Evolutionary conservation across 2,797 vertebrate genomes (phyloP), one percentile per base, ranked within the genome.

Genomic region (Alcedo quadribrachys): DNA sequence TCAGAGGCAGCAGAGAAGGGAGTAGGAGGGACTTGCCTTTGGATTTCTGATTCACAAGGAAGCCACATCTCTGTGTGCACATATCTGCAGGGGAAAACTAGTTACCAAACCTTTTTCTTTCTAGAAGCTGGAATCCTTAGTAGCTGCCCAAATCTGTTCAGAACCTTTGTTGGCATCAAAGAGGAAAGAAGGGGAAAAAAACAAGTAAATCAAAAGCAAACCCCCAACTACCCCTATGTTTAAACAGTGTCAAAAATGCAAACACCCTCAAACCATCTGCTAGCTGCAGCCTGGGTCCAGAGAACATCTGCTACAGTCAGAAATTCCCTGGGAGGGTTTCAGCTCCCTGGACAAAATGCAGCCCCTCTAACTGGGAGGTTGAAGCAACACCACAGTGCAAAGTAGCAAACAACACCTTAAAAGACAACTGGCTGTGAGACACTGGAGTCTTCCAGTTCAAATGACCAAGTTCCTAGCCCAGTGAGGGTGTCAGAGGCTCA

Each of bases 381-480:
- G 81, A 85, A 96, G 85, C 87, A 76, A 63, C 17, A 86, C 87
- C 75, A 80, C 83, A 87, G 82, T 85, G 85, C 86, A 63, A 46
- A 67, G 80, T 61, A 73, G 69, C 65, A 77, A 92, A 94, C 60
- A 68, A 66, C 93, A 83, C 62, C 35, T 68, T 55, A 76, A 32
- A 82, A 95, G 94, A 92, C 93, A 95, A 75, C 76, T 85, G 50
- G 71, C 73, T 91, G 57, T 24, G 54, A 85, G 77, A 89, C 11
- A 82, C 76, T 57, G 87, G 62, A 82, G 90, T 85, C 93, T 58
- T 90, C 69, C 94, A 96, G 92, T 89, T 93, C 95, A 94, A 94
- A 94, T 92, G 92, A 94, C 81, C 86, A 82, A 89, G 69, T 80
- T 81, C 84, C 76, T 35, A 85, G 69, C 76, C 82, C 66, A 55